A percentile compares a stretch with the other conserved stretches of the same genome.
Evolutionary conservation across 2,113 vertebrate genomes (phyloP).

Genomic region (Callionymus lyra): DNA sequence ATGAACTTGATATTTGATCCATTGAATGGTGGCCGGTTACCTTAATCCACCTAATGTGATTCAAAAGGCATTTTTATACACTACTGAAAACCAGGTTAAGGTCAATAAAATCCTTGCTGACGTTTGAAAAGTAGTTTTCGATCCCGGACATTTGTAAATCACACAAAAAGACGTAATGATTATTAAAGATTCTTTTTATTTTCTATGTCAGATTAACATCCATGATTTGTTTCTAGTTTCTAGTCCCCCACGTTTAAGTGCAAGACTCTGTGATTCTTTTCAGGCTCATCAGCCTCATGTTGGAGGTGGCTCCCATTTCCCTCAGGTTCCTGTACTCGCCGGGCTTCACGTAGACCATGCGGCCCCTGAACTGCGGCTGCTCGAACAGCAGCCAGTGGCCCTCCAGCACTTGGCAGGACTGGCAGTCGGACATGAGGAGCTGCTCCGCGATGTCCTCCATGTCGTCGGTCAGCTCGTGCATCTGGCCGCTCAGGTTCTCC

Average conservation of each 20-base stretch:
- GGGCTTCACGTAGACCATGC: slow-evolving; percentile 47
- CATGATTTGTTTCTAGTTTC: too few relatives aligned
- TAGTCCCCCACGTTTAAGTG: slow-evolving; percentile 7
- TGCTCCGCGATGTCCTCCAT: slow-evolving; percentile 51
- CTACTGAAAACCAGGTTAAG: too few relatives aligned
- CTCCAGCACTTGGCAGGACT: slow-evolving; percentile 57
- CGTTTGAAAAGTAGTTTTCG: too few relatives aligned
- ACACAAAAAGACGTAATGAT: too few relatives aligned
- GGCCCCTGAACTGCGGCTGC: slow-evolving; percentile 50
- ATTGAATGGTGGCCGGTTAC: too few relatives aligned
- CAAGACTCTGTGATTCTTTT: slow-evolving; percentile 42
- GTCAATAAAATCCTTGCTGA: too few relatives aligned
- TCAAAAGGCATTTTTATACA: too few relatives aligned
- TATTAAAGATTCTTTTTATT: too few relatives aligned
- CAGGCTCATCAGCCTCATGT: slow-evolving; percentile 36
- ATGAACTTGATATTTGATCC: too few relatives aligned
- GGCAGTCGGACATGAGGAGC: slow-evolving; percentile 51
- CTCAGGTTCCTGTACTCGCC: slow-evolving; percentile 51
- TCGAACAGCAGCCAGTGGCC: slow-evolving; percentile 60
- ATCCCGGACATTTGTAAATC: too few relatives aligned
- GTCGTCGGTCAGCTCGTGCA: slow-evolving; percentile 44
- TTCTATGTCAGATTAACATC: too few relatives aligned
- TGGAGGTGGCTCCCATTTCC: slow-evolving; percentile 32
- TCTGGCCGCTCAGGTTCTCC: slow-evolving; percentile 53
- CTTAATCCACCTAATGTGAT: too few relatives aligned